Percentiles rank a stretch among this genome's conserved stretches.
These are phyloP conservation scores for Chromis chromis DNA, from an alignment of 2,797 vertebrate genomes.

Conservation along the genomic window DNA sequence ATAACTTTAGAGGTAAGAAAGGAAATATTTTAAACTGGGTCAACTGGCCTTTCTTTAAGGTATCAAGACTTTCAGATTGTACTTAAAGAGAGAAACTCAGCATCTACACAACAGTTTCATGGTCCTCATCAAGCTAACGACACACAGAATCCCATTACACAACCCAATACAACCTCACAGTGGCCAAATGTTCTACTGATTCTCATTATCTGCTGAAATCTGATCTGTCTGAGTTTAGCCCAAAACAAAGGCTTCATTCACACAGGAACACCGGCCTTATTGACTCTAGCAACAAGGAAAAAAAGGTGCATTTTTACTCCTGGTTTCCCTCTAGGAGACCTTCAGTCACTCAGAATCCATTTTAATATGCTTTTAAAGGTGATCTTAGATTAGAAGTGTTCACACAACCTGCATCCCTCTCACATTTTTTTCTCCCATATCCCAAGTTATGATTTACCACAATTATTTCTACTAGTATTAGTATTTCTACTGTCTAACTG, in stretches of 20 bases:
- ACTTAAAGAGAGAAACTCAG: not conserved
- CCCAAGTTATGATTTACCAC: not conserved
- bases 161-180: slow-evolving; percentile 26
- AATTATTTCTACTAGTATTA: not conserved
- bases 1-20: too few species aligned
- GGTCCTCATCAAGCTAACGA: slow-evolving; percentile 18
- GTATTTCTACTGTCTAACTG: not conserved
- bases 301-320: slow-evolving; percentile 14
- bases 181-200: slow-evolving; percentile 44
- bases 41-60: not conserved
- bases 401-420: slow-evolving; percentile 8
- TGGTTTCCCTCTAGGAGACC: slow-evolving; percentile 11
- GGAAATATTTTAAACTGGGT: too few species aligned
- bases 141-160: slow-evolving; percentile 35
- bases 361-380: not conserved
- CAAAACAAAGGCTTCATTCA: slow-evolving; percentile 75
- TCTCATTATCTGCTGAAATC: slow-evolving; percentile 67
- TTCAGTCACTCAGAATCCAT: not conserved
- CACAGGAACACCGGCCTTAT: slow-evolving; percentile 30
- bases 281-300: slow-evolving; percentile 34
- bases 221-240: slow-evolving; percentile 66
- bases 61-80: not conserved
- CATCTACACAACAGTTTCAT: not conserved
- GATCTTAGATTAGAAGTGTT: not conserved
- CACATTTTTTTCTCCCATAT: not conserved